phyloP scores from a whole-genome alignment of 2,888 invertebrate genomes.

The Autographa gamma region DNA sequence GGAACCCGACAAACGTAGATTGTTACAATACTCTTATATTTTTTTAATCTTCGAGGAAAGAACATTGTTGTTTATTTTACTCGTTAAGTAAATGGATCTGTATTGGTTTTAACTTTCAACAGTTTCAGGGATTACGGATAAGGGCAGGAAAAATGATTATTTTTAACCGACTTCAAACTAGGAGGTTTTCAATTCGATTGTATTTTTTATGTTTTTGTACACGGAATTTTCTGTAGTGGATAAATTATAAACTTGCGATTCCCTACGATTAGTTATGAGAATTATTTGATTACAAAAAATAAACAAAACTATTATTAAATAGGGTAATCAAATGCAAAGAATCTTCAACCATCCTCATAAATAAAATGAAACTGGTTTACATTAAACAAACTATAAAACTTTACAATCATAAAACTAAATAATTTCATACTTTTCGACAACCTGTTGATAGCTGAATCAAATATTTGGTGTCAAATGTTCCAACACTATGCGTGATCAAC shows the following conservation, averaged over 20 bases:
- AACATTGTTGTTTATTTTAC: background rate
- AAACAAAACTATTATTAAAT: background rate
- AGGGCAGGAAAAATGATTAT: background rate
- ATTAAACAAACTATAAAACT: background rate
- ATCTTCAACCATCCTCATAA: background rate
- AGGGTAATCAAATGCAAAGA: background rate
- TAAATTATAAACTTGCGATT: too few relatives aligned
- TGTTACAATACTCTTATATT: background rate
- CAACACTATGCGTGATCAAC: constrained; percentile 36
- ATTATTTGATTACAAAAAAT: background rate
- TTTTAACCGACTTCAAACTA: too few relatives aligned
- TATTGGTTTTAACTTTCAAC: background rate
- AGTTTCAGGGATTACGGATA: background rate
- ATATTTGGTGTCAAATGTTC: background rate
- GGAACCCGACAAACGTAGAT: background rate
- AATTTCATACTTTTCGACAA: constrained; percentile 32
- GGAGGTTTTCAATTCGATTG: too few relatives aligned
- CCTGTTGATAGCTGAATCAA: constrained; percentile 41
- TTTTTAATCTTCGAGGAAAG: constrained; percentile 4
- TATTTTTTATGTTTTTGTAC: too few relatives aligned
- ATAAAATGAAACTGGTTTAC: background rate
- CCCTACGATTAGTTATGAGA: background rate
- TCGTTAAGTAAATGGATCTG: background rate
- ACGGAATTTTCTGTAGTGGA: too few relatives aligned
- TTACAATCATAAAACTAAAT: constrained; percentile 17